Evolutionary conservation across 2,888 invertebrate genomes (phyloP).

Genomic region (Nomada hirtipes): DNA sequence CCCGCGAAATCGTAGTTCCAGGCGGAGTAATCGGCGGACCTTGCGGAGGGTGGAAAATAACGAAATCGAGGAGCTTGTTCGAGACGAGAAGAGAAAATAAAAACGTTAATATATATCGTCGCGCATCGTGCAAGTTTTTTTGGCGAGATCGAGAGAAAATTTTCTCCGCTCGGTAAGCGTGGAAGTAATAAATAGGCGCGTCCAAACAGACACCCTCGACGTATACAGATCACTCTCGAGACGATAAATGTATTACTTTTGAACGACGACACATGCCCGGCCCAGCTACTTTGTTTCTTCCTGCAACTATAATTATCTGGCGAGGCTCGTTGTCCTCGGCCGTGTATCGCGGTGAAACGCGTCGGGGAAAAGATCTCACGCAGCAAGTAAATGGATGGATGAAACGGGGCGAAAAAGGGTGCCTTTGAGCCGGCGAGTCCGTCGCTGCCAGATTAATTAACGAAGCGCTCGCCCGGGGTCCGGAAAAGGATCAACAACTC

Average conservation of each 20-base stretch:
- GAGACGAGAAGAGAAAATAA: background rate
- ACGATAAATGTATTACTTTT: too few relatives aligned
- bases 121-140: too few relatives aligned
- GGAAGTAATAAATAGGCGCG: too few relatives aligned
- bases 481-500: constrained; percentile 74
- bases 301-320: constrained; percentile 51
- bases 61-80: background rate
- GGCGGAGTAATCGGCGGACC: background rate
- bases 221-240: too few relatives aligned
- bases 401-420: constrained; percentile 78
- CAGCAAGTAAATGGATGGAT: constrained; percentile 79
- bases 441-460: constrained; percentile 83
- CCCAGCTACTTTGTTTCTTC: background rate
- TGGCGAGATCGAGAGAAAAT: too few relatives aligned
- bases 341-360: constrained; percentile 45
- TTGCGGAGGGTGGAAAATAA: background rate
- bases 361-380: constrained; percentile 56
- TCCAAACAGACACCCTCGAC: too few relatives aligned
- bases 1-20: constrained; percentile 8
- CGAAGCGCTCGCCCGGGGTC: constrained; percentile 81
- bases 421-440: constrained; percentile 77
- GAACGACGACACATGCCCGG: background rate
- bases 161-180: too few relatives aligned
- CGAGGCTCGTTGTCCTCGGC: constrained; percentile 46
- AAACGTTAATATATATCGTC: too few relatives aligned